Evolutionary conservation across 23 tunicate genomes (phyloP), one percentile per base, ranked within the genome.

Genomic region (Phallusia fumigata): DNA sequence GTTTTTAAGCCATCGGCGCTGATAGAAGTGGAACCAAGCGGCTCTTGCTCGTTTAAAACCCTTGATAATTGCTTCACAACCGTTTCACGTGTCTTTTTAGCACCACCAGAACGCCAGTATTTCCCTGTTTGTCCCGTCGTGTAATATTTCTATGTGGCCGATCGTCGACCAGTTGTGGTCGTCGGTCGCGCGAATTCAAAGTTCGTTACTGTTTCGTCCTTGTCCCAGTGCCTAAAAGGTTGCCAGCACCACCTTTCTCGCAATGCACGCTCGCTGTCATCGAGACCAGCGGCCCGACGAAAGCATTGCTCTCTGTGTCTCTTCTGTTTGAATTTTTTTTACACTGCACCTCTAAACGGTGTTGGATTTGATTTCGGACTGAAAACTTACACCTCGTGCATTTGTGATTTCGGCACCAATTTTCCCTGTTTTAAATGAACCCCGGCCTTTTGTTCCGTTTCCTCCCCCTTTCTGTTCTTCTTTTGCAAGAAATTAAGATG

Each of bases 201-300:
- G 69, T 58, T 58, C 69, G 69, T 58, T 40, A 40, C 47, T 40
- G 47, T 40, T 40, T 40, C 13, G 69, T 58, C 28, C 69, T 58
- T 24, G 69, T 58, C 69, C 28, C 69, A 58, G 69, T 58, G 69
- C 69, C 69, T 58, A 58, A 58, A 58, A 58, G 69, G 69, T 58
- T 58, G 69, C 69, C 69, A 58, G 28, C 13, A 58, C 69, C 69
- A 58, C 69, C 69, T 58, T 58, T 40, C 5, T 58, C 8, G 28
- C 16, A 21, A 24, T 58, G 69, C 69, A 6, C 15, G 13, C 11
- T 24, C 69, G 16, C 69, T 24, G 69, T 8, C 69, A 58, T 58
- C 13, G 69, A 11, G 69, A 58, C 69, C 28, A 58, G 69, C 69
- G 69, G 28, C 69, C 18, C 69, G 47, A 40, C 47, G 5, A 40